These are phyloP conservation scores for Lerema accius DNA, from an alignment of 1,140 invertebrate species.

Conservation along the genomic window DNA sequence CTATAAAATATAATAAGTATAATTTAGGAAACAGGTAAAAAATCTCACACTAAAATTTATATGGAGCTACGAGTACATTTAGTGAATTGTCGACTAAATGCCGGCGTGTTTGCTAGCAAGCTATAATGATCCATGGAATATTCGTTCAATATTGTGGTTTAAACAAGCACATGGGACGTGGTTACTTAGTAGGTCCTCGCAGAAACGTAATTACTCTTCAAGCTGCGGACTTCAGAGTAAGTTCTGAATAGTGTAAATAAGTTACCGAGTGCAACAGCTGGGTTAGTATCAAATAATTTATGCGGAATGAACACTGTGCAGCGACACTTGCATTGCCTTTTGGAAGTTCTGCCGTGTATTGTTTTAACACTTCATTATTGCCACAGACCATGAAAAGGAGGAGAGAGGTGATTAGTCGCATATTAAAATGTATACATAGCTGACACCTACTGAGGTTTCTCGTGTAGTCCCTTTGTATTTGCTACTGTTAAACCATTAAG, in stretches of 20 bases:
- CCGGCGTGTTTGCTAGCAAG: too few relatives aligned
- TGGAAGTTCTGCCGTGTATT: conserved; percentile 14
- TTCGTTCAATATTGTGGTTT: neutral
- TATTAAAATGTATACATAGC: too few relatives aligned
- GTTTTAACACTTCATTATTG: too few relatives aligned
- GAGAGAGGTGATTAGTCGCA: too few relatives aligned
- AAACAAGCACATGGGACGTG: neutral
- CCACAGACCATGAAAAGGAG: too few relatives aligned
- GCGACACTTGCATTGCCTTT: conserved; percentile 22
- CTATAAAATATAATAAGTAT: too few relatives aligned
- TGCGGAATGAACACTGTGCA: conserved; percentile 22
- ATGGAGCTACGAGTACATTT: too few relatives aligned
- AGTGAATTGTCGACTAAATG: neutral
- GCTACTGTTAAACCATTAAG: too few relatives aligned
- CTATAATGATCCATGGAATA: neutral
- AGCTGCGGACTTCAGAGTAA: conserved; percentile 12
- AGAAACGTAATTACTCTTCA: conserved; percentile 25
- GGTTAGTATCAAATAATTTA: conserved; percentile 30
- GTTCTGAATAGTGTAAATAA: conserved; percentile 29
- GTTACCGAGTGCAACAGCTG: conserved; percentile 27
- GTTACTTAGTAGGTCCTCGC: neutral
- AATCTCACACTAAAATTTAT: too few relatives aligned
- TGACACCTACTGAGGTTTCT: too few relatives aligned
- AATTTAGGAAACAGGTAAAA: too few relatives aligned
- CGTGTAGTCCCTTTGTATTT: too few relatives aligned